A percentile compares a stretch with the other conserved stretches of the same genome.
Conservation (phyloP, 2,113 vertebrate genomes). For the Cacatua alba region DNA sequence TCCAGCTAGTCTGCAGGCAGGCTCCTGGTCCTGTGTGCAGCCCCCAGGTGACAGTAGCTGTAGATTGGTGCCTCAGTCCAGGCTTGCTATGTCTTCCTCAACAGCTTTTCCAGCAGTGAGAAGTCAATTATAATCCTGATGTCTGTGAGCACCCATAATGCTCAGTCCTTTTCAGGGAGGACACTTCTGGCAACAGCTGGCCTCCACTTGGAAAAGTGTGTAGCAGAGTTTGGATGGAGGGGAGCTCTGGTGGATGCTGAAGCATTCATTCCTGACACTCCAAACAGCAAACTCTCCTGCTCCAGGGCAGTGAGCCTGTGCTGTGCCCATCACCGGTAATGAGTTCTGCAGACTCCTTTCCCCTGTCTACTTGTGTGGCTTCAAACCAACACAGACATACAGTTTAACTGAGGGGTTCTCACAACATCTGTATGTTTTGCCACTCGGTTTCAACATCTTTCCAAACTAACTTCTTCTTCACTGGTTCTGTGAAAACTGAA, state of each 20-base stretch:
- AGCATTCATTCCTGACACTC: fast-evolving
- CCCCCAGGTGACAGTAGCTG: not conserved
- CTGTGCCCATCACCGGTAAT: not conserved
- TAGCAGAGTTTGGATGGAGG: too few relatives aligned
- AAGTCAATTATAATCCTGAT: not conserved
- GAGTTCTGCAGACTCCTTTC: not conserved
- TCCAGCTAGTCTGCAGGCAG: not conserved
- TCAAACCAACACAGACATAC: not conserved
- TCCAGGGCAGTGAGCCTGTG: not conserved
- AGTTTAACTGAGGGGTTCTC: not conserved
- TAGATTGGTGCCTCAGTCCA: not conserved
- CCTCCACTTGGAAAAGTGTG: not conserved
- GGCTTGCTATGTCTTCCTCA: not conserved
- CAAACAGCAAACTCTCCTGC: not conserved
- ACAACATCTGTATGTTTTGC: not conserved
- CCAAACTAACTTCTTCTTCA: not conserved
- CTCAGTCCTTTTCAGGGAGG: not conserved
- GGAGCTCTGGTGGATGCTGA: not conserved
- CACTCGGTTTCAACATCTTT: not conserved
- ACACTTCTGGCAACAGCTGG: not conserved
- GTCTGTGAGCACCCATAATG: not conserved
- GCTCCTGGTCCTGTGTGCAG: not conserved
- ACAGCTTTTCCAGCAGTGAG: not conserved
- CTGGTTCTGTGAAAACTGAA: not conserved
- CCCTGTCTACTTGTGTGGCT: not conserved